Conservation (phyloP, 2,797 vertebrate species). For the Halcyon chelicuti region DNA sequence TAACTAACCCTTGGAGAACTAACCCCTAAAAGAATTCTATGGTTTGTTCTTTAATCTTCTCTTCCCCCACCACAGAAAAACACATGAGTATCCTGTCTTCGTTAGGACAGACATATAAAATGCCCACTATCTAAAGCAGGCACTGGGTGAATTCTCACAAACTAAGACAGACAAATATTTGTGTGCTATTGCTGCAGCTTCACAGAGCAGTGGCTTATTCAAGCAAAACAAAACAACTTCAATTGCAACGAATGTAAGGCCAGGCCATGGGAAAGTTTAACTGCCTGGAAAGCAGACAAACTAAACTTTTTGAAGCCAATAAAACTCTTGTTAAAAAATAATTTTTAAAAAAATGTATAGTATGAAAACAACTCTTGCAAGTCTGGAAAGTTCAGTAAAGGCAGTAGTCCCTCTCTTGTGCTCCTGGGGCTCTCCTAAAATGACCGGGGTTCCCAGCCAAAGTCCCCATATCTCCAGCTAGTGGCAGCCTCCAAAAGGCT, state of each 20-base stretch:
- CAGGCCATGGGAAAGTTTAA: slow-evolving; percentile 20
- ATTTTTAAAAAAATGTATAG: not conserved
- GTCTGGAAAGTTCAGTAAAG: not conserved
- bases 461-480: not conserved
- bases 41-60: not conserved
- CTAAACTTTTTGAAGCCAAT: not conserved
- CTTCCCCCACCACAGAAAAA: not conserved
- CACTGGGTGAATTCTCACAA: not conserved
- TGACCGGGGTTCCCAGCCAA: not conserved
- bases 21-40: not conserved
- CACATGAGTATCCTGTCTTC: not conserved
- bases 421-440: not conserved
- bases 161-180: not conserved
- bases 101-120: not conserved
- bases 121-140: not conserved
- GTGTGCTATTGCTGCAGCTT: not conserved
- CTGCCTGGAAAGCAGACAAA: not conserved
- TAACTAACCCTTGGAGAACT: not conserved
- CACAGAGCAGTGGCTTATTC: not conserved
- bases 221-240: not conserved
- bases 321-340: not conserved
- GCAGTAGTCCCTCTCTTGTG: not conserved
- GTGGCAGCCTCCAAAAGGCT: not conserved
- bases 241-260: not conserved
- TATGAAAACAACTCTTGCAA: not conserved